Percentiles rank a stretch among this genome's conserved stretches.
Conservation (phyloP, 1,140 invertebrate genomes). For the Lepidurus couesii region DNA sequence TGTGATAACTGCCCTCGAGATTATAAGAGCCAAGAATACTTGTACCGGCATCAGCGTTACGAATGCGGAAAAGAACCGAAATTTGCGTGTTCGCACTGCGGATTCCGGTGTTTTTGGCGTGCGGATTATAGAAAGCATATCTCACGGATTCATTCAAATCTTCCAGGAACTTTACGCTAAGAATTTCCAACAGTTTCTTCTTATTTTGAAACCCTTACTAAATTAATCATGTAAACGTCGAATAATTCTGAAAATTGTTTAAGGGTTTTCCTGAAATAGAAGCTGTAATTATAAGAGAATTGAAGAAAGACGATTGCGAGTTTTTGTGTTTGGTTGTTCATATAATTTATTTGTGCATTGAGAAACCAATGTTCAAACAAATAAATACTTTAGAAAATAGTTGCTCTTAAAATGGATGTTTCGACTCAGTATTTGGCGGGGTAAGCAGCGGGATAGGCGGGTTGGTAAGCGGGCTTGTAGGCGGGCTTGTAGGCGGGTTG, state of each 20-base stretch:
- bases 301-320: neutral
- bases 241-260: too few relatives aligned
- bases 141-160: neutral
- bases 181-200: neutral
- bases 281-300: neutral
- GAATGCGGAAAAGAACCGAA: slow-evolving; percentile 63
- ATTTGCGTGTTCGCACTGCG: slow-evolving; percentile 56
- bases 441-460: slow-evolving; percentile 19
- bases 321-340: neutral
- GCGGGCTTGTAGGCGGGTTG: slow-evolving; percentile 20
- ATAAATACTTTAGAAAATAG: neutral
- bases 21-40: neutral
- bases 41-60: slow-evolving; percentile 50
- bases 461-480: neutral
- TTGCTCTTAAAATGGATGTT: neutral
- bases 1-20: neutral
- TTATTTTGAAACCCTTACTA: neutral
- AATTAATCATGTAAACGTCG: neutral
- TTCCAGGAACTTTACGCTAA: neutral
- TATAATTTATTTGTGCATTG: slow-evolving; percentile 6
- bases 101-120: slow-evolving; percentile 40
- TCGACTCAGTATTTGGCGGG: neutral
- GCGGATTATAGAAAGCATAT: neutral
- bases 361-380: neutral
- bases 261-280: too few relatives aligned